Conservation (phyloP, 2,888 invertebrate species). For the Philereme vetulata region DNA sequence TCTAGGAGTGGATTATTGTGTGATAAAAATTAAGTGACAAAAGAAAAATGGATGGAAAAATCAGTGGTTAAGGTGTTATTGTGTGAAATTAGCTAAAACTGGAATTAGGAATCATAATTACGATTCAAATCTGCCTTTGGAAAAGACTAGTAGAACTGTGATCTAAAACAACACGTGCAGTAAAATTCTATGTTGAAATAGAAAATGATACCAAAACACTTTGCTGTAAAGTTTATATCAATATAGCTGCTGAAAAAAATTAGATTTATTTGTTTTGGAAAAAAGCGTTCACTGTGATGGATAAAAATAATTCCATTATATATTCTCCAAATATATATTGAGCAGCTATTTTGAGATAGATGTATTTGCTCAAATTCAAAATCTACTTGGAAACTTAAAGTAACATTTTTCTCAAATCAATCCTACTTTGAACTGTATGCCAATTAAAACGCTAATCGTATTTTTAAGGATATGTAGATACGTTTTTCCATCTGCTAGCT, state of each 20-base stretch:
- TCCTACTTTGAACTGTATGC: constrained; percentile 8
- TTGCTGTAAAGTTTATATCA: background rate
- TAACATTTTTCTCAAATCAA: too few relatives aligned
- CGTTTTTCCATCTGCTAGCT: constrained; percentile 22
- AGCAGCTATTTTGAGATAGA: too few relatives aligned
- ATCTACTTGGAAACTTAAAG: background rate
- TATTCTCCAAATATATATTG: too few relatives aligned
- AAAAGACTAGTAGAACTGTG: constrained; percentile 15
- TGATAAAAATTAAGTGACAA: constrained; percentile 7
- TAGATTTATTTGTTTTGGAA: too few relatives aligned
- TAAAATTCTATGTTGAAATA: background rate
- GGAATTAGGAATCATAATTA: constrained; percentile 7
- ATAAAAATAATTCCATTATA: too few relatives aligned
- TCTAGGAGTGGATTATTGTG: constrained; percentile 10
- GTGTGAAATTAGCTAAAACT: constrained; percentile 9
- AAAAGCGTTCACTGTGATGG: too few relatives aligned
- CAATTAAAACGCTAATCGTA: constrained; percentile 13
- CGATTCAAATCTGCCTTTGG: constrained; percentile 11
- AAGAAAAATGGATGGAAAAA: constrained; percentile 5
- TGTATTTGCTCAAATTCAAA: background rate
- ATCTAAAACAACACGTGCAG: background rate
- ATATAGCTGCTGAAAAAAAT: background rate
- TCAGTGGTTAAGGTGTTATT: constrained; percentile 6
- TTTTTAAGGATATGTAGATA: constrained; percentile 8
- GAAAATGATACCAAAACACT: background rate